These are phyloP conservation scores for Paguma larvata DNA, from an alignment of 2,797 vertebrate species.

Conservation along the genomic window DNA sequence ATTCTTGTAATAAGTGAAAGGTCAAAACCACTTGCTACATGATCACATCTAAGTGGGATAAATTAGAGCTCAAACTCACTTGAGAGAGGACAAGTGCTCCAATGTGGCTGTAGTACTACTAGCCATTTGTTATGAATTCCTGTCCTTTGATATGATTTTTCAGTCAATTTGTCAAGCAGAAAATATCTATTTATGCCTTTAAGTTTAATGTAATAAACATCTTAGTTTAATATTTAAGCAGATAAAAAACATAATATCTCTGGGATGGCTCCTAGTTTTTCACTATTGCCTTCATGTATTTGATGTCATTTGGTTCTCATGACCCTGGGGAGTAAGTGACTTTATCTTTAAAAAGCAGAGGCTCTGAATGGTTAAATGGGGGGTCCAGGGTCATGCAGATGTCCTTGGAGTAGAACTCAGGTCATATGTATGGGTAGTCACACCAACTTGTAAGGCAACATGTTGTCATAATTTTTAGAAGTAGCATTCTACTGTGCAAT, in stretches of 20 bases:
- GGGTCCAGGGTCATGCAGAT: not conserved
- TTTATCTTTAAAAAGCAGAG: conserved; percentile 1
- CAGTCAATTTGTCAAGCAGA: not conserved
- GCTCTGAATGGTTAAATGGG: not conserved
- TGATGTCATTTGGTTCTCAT: not conserved
- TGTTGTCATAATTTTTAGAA: not conserved
- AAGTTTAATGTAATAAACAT: not conserved
- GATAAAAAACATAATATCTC: not conserved
- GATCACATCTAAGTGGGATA: not conserved
- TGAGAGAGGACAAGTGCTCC: not conserved
- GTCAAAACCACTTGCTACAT: not conserved
- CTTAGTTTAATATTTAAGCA: not conserved
- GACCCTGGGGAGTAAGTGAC: not conserved
- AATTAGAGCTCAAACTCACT: conserved; percentile 25
- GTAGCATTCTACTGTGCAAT: not conserved
- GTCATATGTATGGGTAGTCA: not conserved
- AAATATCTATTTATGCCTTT: not conserved
- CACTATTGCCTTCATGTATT: not conserved
- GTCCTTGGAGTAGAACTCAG: not conserved
- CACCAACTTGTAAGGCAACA: not conserved
- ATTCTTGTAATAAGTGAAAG: not conserved
- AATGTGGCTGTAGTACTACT: not conserved
- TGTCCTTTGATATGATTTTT: not conserved
- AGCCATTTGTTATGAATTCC: not conserved
- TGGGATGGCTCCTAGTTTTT: not conserved